Evolutionary conservation across 2,888 invertebrate species (phyloP).

Genomic region (Cacoxenus indagator): DNA sequence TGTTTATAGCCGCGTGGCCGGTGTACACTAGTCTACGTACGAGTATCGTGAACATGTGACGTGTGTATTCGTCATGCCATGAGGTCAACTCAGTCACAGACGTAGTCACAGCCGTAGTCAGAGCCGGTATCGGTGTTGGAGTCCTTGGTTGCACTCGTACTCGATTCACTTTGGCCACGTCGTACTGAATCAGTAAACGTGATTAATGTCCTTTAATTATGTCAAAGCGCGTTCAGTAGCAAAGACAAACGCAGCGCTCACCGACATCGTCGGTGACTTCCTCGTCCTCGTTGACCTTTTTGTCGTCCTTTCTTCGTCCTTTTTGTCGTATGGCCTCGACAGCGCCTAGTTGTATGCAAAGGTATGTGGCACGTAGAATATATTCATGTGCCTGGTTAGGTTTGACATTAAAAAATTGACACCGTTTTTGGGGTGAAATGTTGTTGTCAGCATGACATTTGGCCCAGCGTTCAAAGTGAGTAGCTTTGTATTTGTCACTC

Average conservation of each 20-base stretch:
- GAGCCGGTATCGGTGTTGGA: background rate
- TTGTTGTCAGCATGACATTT: conserved; percentile 55
- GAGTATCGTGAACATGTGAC: background rate
- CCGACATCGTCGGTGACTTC: background rate
- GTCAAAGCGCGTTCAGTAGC: conserved; percentile 57
- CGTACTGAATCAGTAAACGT: conserved; percentile 68
- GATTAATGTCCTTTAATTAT: conserved; percentile 71
- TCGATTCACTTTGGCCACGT: conserved; percentile 24
- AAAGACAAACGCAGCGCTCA: conserved; percentile 15
- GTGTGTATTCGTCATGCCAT: conserved; percentile 28
- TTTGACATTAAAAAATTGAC: conserved; percentile 67
- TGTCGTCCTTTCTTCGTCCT: too few relatives aligned
- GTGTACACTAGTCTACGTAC: background rate
- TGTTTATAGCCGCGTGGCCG: background rate
- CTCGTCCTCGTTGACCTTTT: background rate
- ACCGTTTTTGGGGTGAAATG: conserved; percentile 68
- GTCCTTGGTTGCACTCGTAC: too few relatives aligned
- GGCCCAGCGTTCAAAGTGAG: too few relatives aligned
- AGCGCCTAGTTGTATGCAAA: conserved; percentile 35
- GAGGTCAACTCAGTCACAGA: conserved; percentile 26
- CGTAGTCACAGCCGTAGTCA: background rate
- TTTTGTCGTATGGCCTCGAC: too few relatives aligned
- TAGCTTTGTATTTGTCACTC: background rate
- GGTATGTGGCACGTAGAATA: conserved; percentile 41
- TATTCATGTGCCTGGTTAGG: conserved; percentile 32